Evolutionary conservation across 2,797 vertebrate genomes (phyloP), one percentile per base, ranked within the genome.

Genomic region (Pseudotriccus pelzelni): DNA sequence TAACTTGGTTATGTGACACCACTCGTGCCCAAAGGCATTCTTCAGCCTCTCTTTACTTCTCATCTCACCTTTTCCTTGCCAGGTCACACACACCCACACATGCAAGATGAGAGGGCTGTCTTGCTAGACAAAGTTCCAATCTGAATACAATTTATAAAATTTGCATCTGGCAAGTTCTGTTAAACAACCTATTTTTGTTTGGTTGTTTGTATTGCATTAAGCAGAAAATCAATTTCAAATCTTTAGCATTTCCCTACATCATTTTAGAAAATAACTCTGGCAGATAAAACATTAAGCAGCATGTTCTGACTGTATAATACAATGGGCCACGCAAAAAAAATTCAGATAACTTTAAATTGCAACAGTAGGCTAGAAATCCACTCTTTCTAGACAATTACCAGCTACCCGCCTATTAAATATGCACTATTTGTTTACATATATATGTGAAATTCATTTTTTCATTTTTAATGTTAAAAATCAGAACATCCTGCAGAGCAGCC

Each of bases 401-500:
- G 68, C 47, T 83, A 90, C 74, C n/a, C 28, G n/a, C 34, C 79
- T 85, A 59, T 78, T 91, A 91, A 95, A 89, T 77, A 85, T 22
- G 41, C 47, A 81, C 59, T 88, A 81, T 92, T 88, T 88, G 36
- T 74, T 95, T 96, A 95, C 84, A 84, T 30, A 66, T 63, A 49
- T 72, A 92, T 49, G 20, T 74, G 87, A 96, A 96, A 84, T 85
- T 89, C 87, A 68, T 60, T 56, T 96, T 96, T 83, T 93, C 92
- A 89, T 90, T 96, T 95, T 94, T 94, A 87, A 93, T 84, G 68
- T 92, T 90, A 84, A 69, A 93, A 97, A 96, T 86, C 19, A 80
- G 58, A 87, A 89, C 19, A 79, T 74, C 93, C 87, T 63, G 58
- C 91, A 86, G 91, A 94, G 92, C 75, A 88, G 73, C 66, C 67